Percentiles rank a stretch among this genome's conserved stretches.
Conservation (phyloP, 2,113 vertebrate genomes). For the Poecilia latipinna region DNA sequence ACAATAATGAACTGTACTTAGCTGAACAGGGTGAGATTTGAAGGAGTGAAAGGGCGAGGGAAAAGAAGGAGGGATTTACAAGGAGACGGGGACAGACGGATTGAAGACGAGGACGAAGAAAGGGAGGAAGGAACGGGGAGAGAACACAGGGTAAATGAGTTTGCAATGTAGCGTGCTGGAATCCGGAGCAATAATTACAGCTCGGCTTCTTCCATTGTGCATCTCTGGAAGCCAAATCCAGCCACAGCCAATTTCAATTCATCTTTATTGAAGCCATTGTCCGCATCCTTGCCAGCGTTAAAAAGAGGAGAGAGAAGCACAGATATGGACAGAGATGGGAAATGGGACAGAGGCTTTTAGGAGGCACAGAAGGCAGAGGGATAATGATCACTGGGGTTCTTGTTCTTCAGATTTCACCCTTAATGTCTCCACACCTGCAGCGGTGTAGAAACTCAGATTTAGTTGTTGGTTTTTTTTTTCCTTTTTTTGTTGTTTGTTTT, state of each 20-base stretch:
- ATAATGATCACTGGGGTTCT: not conserved
- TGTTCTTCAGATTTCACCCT: not conserved
- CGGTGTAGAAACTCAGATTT: not conserved
- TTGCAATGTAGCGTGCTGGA: constrained; percentile 59
- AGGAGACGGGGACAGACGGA: constrained; percentile 15
- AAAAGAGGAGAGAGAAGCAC: constrained; percentile 10
- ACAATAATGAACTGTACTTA: constrained; percentile 75
- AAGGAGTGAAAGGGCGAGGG: constrained; percentile 18
- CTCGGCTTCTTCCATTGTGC: constrained; percentile 62
- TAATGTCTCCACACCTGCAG: constrained; percentile 5
- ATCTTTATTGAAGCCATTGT: constrained; percentile 75
- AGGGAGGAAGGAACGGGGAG: constrained; percentile 18
- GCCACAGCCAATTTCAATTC: constrained; percentile 73
- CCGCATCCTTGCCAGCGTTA: constrained; percentile 55
- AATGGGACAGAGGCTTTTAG: constrained; percentile 31
- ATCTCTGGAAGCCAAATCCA: constrained; percentile 59
- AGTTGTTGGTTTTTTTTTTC: not conserved
- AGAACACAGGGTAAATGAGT: constrained; percentile 49
- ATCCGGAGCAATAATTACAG: constrained; percentile 70
- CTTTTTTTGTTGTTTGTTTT: not conserved
- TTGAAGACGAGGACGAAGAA: constrained; percentile 24
- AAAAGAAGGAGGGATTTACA: constrained; percentile 32
- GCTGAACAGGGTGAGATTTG: constrained; percentile 40
- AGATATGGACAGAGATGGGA: not conserved
- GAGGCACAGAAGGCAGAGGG: constrained; percentile 18